Evolutionary conservation across 1,140 invertebrate species (phyloP).

Genomic region (Bombus sylvicola): DNA sequence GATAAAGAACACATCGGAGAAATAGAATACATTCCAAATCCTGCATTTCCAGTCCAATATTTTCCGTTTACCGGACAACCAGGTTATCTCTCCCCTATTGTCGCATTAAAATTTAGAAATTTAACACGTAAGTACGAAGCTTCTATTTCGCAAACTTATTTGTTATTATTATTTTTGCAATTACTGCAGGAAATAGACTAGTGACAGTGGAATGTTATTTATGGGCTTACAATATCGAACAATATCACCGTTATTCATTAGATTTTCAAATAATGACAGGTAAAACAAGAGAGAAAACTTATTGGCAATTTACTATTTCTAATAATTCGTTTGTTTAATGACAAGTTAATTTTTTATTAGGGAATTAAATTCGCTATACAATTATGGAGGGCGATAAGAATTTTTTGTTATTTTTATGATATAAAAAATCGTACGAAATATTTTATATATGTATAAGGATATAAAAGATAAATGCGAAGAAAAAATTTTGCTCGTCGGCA

Average conservation of each 20-base stretch:
- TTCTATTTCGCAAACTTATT: neutral
- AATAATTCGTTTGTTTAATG: neutral
- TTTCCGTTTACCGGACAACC: slow-evolving; percentile 90
- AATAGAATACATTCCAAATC: slow-evolving; percentile 87
- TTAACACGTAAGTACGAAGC: slow-evolving; percentile 83
- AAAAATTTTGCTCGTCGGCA: neutral
- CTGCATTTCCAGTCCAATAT: slow-evolving; percentile 90
- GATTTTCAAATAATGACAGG: slow-evolving; percentile 74
- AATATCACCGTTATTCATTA: slow-evolving; percentile 55
- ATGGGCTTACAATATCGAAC: slow-evolving; percentile 73
- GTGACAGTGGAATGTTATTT: slow-evolving; percentile 71
- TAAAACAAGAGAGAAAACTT: neutral
- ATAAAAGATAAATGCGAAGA: neutral
- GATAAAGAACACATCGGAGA: slow-evolving; percentile 90
- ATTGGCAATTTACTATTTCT: too few relatives aligned
- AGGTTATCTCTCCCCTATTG: slow-evolving; percentile 91
- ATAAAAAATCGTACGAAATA: neutral
- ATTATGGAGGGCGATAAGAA: neutral
- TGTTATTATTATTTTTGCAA: neutral
- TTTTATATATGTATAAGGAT: neutral
- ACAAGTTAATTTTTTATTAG: neutral
- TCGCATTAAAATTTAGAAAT: slow-evolving; percentile 90
- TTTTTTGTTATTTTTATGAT: neutral
- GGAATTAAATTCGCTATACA: neutral
- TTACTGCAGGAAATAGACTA: slow-evolving; percentile 67